Conservation (phyloP, 2,888 invertebrate species). For the Eulithis prunata region DNA sequence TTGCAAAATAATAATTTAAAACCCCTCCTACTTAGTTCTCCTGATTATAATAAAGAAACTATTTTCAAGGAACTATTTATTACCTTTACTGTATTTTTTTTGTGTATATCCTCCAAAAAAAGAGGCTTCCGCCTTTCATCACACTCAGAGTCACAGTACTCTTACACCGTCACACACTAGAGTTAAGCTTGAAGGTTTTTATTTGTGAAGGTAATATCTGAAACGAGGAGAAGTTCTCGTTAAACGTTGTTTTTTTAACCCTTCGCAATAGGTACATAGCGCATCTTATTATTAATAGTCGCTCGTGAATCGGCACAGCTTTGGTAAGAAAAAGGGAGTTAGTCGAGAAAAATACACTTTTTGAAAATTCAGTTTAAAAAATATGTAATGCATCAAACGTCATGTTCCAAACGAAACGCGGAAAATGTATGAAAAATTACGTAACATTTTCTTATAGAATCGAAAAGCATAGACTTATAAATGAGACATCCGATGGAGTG, state of each 20-base stretch:
- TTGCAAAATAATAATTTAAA: too few species aligned
- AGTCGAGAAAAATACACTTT: background rate
- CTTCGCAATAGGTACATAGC: constrained; percentile 40
- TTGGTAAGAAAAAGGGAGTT: background rate
- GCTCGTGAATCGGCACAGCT: constrained; percentile 6
- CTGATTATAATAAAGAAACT: background rate
- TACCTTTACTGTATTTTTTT: constrained; percentile 65
- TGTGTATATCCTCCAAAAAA: constrained; percentile 52
- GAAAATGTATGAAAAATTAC: too few species aligned
- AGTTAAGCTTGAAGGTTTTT: constrained; percentile 43
- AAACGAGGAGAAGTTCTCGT: constrained; percentile 67
- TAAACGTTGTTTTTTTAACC: constrained; percentile 37
- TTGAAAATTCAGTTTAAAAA: background rate
- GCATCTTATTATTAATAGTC: constrained; percentile 7
- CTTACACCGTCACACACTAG: constrained; percentile 44
- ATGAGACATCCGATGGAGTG: too few species aligned
- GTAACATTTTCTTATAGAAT: too few species aligned
- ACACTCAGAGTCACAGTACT: constrained; percentile 50
- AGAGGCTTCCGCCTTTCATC: constrained; percentile 60
- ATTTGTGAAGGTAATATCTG: constrained; percentile 60
- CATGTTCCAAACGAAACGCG: too few species aligned
- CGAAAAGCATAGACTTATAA: too few species aligned
- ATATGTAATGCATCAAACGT: too few species aligned
- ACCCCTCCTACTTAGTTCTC: too few species aligned
- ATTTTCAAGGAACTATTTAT: constrained; percentile 26